Evolutionary conservation across 2,888 invertebrate genomes (phyloP), one percentile per base, ranked within the genome.

Genomic region (Corbicula japonica): DNA sequence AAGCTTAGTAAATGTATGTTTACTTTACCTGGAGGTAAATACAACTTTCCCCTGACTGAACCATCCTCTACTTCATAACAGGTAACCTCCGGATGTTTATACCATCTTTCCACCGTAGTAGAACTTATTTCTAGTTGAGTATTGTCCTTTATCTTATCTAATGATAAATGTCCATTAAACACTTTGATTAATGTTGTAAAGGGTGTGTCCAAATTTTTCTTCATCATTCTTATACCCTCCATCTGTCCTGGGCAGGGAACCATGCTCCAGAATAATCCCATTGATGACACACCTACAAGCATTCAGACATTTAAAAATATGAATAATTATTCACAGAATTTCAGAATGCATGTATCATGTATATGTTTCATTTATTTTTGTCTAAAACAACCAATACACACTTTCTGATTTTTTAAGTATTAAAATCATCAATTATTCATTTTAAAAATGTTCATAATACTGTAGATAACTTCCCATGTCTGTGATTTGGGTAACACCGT

Each of bases 201-300:
- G 0, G 90, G 90, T 21, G 78, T 75, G 5, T 83, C 78, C 2
- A 88, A 76, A 66, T 89, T 81, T 44, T 77, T 81, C 69, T 88
- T 87, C 73, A 86, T 69, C 18, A 90, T 48, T 21, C 89, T 74
- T 6, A 78, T 58, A 15, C 88, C 89, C 8, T 50, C 35, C 28
- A 34, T 50, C 54, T 87, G 84, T 2, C 82, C 87, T 12, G 86
- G 87, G 15, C 75, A 81, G 18, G 76, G 81, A 10, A 63, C 68
- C 88, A 90, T 80, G 56, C 88, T 88, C 90, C 90, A 91, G 61
- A 91, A 82, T 26, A 91, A 69, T 2, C 90, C 91, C 89, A 90
- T 88, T 15, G 86, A 69, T 8, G 90, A 90, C 10, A 89, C 84
- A 66, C 89, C 91, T 88, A 41, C 1, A 38, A 65, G 4, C 21